Percentiles rank a stretch among this genome's conserved stretches.
phyloP scores from a whole-genome alignment of 2,797 vertebrate species.

The Clamator glandarius region DNA sequence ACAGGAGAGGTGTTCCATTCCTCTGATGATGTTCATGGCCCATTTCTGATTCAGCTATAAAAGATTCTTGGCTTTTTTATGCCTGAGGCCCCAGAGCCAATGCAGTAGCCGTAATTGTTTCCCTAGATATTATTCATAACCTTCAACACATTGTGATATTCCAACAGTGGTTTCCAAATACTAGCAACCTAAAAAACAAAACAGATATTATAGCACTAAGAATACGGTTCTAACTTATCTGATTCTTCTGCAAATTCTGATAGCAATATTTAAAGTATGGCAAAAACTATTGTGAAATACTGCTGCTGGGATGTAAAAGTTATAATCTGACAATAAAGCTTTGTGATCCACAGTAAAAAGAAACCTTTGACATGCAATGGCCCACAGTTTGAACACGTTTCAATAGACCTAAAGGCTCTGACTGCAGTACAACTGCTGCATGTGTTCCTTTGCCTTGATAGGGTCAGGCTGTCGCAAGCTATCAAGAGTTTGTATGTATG shows the following conservation, averaged over 20 bases:
- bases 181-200: neutral
- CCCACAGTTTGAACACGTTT: neutral
- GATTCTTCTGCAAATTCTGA: neutral
- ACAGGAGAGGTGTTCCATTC: neutral
- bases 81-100: neutral
- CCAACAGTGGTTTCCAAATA: neutral
- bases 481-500: neutral
- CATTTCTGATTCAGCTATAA: neutral
- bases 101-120: neutral
- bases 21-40: neutral
- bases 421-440: neutral
- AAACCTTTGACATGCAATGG: neutral
- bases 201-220: neutral
- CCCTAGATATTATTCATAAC: neutral
- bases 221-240: neutral
- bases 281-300: neutral
- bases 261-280: neutral
- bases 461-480: neutral
- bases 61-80: neutral
- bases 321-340: neutral
- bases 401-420: neutral
- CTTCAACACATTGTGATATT: neutral
- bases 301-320: neutral
- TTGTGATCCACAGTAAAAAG: neutral
- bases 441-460: neutral